Conservation (phyloP, 2,888 invertebrate species). For the Pristionchus arcanus region DNA sequence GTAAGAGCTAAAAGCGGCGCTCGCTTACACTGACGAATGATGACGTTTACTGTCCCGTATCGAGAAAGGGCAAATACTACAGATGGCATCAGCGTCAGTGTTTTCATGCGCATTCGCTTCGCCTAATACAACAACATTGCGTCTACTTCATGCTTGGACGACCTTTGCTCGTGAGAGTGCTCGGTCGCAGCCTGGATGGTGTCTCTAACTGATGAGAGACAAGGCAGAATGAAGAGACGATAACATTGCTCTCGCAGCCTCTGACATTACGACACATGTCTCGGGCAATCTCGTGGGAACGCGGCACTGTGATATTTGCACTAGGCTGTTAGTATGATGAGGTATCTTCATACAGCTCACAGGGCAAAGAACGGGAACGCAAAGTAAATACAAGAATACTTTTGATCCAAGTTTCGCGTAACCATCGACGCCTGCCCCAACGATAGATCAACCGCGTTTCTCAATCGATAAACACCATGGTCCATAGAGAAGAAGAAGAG, state of each 20-base stretch:
- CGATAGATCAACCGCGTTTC: not conserved
- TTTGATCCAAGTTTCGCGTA: too few relatives aligned
- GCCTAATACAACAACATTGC: not conserved
- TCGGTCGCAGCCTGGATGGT: not conserved
- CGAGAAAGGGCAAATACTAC: not conserved
- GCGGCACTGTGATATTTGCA: not conserved
- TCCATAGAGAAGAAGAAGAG: not conserved
- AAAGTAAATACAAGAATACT: too few relatives aligned
- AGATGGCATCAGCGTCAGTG: not conserved
- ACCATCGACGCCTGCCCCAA: too few relatives aligned
- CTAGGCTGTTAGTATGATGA: too few relatives aligned
- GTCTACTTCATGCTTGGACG: constrained; percentile 16
- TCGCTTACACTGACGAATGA: not conserved
- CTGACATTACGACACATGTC: not conserved
- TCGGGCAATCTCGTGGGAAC: constrained; percentile 4
- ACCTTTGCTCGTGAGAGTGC: not conserved
- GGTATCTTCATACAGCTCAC: not conserved
- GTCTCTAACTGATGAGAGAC: not conserved
- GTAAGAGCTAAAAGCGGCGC: not conserved
- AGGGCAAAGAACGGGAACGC: too few relatives aligned
- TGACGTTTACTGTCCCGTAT: not conserved
- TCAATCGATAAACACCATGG: not conserved
- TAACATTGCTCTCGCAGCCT: not conserved
- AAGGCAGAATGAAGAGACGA: not conserved
- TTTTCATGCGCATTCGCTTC: not conserved